Conservation (phyloP, 2,888 invertebrate genomes). For the Xestia c-nigrum region DNA sequence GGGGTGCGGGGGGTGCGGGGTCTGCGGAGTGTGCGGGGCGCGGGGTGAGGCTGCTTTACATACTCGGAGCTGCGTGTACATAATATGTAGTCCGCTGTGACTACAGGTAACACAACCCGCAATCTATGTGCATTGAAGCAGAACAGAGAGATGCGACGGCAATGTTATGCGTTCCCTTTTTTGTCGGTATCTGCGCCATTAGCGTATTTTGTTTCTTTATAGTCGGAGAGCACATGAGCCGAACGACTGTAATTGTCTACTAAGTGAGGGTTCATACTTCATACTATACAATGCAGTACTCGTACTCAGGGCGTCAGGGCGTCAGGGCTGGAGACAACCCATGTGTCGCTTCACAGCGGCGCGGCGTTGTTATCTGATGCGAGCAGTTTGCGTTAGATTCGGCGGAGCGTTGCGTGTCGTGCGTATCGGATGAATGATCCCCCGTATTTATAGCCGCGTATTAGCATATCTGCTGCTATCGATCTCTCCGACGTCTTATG, state of each 20-base stretch:
- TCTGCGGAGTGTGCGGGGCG: neutral
- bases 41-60: neutral
- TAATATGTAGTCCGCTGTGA: neutral
- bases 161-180: slow-evolving; percentile 37
- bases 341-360: neutral
- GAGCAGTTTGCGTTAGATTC: neutral
- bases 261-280: neutral
- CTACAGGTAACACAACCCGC: slow-evolving; percentile 21
- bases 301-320: neutral
- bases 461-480: slow-evolving; percentile 50
- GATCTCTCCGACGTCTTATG: slow-evolving; percentile 37
- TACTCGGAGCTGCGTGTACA: neutral
- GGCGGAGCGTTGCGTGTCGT: slow-evolving; percentile 20
- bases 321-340: neutral
- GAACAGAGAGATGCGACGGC: slow-evolving; percentile 30
- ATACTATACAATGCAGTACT: neutral
- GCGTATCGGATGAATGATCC: slow-evolving; percentile 45
- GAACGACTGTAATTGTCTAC: neutral
- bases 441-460: slow-evolving; percentile 28
- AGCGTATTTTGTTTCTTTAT: slow-evolving; percentile 38
- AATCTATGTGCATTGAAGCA: slow-evolving; percentile 36
- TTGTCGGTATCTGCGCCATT: slow-evolving; percentile 35
- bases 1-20: neutral
- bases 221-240: slow-evolving; percentile 7
- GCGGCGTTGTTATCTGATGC: neutral